Base-by-base conservation (phyloP, 2,113 vertebrate genomes). In the Peromyscus polionotus region DNA sequence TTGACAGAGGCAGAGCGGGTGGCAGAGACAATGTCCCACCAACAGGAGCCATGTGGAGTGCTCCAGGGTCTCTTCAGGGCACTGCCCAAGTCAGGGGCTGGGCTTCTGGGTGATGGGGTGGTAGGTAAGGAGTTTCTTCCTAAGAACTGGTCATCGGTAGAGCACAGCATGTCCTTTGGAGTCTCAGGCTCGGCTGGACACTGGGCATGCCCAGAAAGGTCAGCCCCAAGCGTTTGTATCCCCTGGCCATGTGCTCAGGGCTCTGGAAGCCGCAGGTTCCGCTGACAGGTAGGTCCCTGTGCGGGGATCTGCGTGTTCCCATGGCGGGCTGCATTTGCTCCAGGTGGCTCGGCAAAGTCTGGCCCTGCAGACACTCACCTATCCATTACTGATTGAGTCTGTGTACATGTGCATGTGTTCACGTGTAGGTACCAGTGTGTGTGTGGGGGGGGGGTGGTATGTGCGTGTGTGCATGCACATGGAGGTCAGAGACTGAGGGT, bases 41-140 rank as follows among this genome's bases (percentile, higher is more conserved):
- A 28, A 20, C 1, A 2, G 17, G 80, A n/a, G 19, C 31, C 20
- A 63, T 0, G 0, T 13, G 28, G 54, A 51, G 10, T 7, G 31
- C 3, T 48, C 1, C 0, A 1, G 73, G 10, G 65, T 48, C 51
- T 45, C 19, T 4, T 5, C 5, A 28, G 68, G 11, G 6, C 12
- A 28, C 17, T 10, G 33, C 39, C 39, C 9, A 19, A 22, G 73
- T 36, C 20, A 24, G 88, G 3, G 54, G 14, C 81, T 63, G 22
- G 14, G n/a, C 9, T n/a, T n/a, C n/a, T n/a, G n/a, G 72, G 1
- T 3, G 24, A 28, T 2, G 33, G 7, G 45, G 8, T 0, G 10
- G 33, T 6, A 1, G 17, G 45, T 7, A 20, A 80, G n/a, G 68
- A 3, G 6, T 20, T 39, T 9, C 14, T 88, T 45, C 36, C 16